Percentiles rank a stretch among this genome's conserved stretches.
Evolutionary conservation across 2,797 vertebrate species (phyloP).

Genomic region (Huso huso): DNA sequence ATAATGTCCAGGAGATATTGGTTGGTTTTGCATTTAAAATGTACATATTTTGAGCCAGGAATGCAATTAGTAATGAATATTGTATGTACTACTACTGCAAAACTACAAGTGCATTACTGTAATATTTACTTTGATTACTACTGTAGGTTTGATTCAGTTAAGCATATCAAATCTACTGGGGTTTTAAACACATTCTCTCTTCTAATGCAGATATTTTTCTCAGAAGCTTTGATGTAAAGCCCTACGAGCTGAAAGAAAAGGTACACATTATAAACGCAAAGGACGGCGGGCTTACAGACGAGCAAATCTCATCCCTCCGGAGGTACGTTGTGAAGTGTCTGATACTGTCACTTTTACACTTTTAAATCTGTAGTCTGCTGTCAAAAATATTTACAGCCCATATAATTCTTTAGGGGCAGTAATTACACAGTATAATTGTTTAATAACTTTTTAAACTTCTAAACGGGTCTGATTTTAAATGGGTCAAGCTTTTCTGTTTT

Average conservation of each 20-base stretch:
- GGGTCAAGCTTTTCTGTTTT: no score
- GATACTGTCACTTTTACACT: slow-evolving; percentile 9
- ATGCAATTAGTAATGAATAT: no score
- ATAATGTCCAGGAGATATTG: no score
- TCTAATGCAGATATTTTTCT: slow-evolving; percentile 71
- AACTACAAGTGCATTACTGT: no score
- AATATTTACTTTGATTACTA: no score
- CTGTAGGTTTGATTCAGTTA: no score
- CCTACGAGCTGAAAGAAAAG: slow-evolving; percentile 74
- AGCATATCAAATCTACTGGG: no score
- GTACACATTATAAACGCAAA: slow-evolving; percentile 66
- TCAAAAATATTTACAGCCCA: not conserved
- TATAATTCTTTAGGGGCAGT: not conserved
- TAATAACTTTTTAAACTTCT: not conserved
- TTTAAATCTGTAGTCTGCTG: not conserved
- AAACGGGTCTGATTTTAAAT: not conserved
- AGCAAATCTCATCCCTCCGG: slow-evolving; percentile 74
- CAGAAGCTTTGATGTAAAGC: slow-evolving; percentile 70
- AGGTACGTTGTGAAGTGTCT: slow-evolving; percentile 50
- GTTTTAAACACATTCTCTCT: no score
- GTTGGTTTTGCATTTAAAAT: no score
- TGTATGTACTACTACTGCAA: no score
- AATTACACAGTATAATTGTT: not conserved
- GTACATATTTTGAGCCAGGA: no score
- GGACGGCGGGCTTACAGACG: slow-evolving; percentile 71